Conservation (phyloP, 2,113 vertebrate species). For the Cyanoderma ruficeps region DNA sequence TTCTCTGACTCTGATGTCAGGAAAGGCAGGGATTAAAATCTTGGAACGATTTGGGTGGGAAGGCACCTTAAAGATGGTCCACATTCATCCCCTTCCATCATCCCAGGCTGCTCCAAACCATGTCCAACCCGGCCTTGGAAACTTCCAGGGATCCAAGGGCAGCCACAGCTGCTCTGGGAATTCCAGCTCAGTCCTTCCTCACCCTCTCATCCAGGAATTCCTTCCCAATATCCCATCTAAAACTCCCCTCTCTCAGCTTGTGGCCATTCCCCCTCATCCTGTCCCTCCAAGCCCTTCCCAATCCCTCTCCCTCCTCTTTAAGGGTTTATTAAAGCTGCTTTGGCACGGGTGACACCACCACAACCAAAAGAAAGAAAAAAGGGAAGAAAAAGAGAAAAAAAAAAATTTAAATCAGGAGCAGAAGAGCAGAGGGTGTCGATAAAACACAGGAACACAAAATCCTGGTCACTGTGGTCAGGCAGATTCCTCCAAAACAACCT, state of each 20-base stretch:
- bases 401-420: neutral
- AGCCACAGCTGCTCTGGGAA: neutral
- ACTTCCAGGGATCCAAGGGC: neutral
- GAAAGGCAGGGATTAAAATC: neutral
- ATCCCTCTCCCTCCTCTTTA: neutral
- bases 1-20: neutral
- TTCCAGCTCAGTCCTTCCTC: neutral
- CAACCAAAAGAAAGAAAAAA: neutral
- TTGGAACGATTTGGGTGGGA: neutral
- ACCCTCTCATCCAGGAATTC: neutral
- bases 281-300: neutral
- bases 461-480: neutral
- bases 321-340: neutral
- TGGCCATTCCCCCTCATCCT: neutral
- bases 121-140: rapidly evolving
- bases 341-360: neutral
- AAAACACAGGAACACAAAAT: neutral
- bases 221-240: no score
- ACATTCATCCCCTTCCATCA: rapidly evolving
- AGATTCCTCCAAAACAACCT: neutral
- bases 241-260: neutral
- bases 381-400: no score
- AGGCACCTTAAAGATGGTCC: neutral
- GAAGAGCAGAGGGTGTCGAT: neutral
- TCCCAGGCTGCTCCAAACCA: neutral